A percentile compares a stretch with the other conserved stretches of the same genome.
Evolutionary conservation across 2,113 vertebrate species (phyloP).

Genomic region (Tursiops truncatus): DNA sequence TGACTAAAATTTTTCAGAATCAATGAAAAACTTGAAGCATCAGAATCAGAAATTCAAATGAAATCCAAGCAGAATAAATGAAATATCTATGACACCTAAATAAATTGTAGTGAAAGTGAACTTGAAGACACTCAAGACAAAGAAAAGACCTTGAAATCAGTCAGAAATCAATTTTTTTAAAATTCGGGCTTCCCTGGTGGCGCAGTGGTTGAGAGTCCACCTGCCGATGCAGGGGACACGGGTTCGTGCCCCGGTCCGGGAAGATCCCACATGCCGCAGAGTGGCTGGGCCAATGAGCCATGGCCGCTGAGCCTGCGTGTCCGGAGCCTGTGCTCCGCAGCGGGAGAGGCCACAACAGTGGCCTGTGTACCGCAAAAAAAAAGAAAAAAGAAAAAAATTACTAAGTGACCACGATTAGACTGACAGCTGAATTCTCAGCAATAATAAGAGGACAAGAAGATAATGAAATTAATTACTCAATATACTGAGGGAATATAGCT

Average conservation of each 20-base stretch:
- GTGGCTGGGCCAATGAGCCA: too few relatives aligned
- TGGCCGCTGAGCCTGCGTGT: too few relatives aligned
- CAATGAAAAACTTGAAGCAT: not conserved
- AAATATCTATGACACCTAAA: not conserved
- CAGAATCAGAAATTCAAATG: not conserved
- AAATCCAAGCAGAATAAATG: not conserved
- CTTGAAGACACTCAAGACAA: conserved; percentile 21
- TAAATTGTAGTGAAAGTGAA: not conserved
- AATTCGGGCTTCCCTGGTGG: too few relatives aligned
- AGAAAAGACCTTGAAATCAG: not conserved
- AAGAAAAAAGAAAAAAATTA: not conserved
- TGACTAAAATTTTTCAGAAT: conserved; percentile 18
- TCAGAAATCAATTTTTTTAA: not conserved
- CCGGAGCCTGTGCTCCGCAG: too few relatives aligned
- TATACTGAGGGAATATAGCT: not conserved
- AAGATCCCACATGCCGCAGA: too few relatives aligned
- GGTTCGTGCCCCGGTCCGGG: too few relatives aligned
- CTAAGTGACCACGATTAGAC: not conserved
- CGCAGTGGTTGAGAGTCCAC: too few relatives aligned
- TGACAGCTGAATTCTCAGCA: not conserved
- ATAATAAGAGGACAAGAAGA: not conserved
- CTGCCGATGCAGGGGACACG: too few relatives aligned
- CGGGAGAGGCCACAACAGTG: too few relatives aligned
- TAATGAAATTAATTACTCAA: not conserved
- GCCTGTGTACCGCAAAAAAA: too few relatives aligned